phyloP scores from a whole-genome alignment of 2,888 invertebrate species.

The Eutolmus rufibarbis region DNA sequence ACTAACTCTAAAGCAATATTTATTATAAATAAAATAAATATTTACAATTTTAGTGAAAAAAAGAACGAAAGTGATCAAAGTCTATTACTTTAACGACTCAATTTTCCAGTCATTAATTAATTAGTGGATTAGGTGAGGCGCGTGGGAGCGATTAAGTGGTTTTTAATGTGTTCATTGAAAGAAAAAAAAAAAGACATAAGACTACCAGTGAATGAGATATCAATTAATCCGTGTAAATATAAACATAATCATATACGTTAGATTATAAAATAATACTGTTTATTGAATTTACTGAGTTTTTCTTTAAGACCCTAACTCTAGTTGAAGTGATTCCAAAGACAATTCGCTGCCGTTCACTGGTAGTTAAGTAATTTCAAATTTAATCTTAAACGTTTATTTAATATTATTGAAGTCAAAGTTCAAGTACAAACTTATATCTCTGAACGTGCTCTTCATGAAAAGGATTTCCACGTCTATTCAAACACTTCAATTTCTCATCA shows the following conservation, averaged over 20 bases:
- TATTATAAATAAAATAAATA: conserved; percentile 3
- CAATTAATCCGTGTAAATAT: neutral
- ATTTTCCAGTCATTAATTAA: neutral
- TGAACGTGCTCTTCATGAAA: neutral
- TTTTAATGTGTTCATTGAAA: neutral
- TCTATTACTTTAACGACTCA: neutral
- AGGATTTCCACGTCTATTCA: neutral
- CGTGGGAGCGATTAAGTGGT: neutral
- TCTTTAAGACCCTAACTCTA: neutral
- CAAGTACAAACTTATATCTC: conserved; percentile 41
- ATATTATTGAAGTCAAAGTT: neutral
- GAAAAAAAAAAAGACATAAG: neutral
- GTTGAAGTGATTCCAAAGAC: neutral
- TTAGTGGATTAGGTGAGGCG: neutral
- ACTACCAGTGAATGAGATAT: conserved; percentile 1
- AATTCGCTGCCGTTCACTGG: neutral
- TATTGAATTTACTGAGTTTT: neutral
- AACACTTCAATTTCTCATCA: neutral
- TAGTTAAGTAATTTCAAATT: neutral
- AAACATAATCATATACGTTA: neutral
- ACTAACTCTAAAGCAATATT: conserved; percentile 20
- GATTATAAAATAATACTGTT: neutral
- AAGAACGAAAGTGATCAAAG: neutral
- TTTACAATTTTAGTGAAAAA: conserved; percentile 1
- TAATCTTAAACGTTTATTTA: neutral